Evolutionary conservation across 1,140 invertebrate genomes (phyloP).

Genomic region (Caerostris darwini): DNA sequence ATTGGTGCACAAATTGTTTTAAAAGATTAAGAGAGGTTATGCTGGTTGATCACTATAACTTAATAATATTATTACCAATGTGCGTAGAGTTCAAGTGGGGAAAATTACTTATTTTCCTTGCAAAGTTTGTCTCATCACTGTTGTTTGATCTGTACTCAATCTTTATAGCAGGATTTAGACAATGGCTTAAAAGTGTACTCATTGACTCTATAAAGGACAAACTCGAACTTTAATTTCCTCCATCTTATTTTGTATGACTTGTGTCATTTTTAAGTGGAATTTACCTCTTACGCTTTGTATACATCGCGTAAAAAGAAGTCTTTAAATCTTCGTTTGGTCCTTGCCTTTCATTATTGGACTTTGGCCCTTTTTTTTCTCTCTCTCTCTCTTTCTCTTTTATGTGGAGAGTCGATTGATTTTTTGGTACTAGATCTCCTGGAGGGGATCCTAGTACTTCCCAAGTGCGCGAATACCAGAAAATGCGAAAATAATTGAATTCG

Average conservation of each 20-base stretch:
- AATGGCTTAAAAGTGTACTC: not conserved
- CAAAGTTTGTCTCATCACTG: no score
- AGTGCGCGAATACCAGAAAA: constrained; percentile 50
- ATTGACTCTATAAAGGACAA: not conserved
- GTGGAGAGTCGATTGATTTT: constrained; percentile 44
- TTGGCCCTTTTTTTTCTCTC: not conserved
- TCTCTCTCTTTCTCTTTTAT: not conserved
- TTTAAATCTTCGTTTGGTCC: constrained; percentile 54
- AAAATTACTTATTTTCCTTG: no score
- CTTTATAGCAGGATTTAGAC: no score
- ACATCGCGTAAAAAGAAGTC: constrained; percentile 39
- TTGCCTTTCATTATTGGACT: constrained; percentile 48
- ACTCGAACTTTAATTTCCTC: not conserved
- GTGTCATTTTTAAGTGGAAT: constrained; percentile 20
- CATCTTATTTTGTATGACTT: not conserved
- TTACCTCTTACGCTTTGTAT: not conserved
- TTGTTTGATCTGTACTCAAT: no score
- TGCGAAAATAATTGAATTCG: constrained; percentile 68
- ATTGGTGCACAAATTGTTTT: no score
- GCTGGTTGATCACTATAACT: no score
- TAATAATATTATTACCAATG: no score
- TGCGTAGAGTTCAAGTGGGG: no score
- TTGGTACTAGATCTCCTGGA: constrained; percentile 4
- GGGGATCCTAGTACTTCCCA: not conserved
- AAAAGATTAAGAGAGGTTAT: no score